A percentile compares a stretch with the other conserved stretches of the same genome.
Conservation (phyloP, 2,797 vertebrate genomes). For the Bovichtus diacanthus region DNA sequence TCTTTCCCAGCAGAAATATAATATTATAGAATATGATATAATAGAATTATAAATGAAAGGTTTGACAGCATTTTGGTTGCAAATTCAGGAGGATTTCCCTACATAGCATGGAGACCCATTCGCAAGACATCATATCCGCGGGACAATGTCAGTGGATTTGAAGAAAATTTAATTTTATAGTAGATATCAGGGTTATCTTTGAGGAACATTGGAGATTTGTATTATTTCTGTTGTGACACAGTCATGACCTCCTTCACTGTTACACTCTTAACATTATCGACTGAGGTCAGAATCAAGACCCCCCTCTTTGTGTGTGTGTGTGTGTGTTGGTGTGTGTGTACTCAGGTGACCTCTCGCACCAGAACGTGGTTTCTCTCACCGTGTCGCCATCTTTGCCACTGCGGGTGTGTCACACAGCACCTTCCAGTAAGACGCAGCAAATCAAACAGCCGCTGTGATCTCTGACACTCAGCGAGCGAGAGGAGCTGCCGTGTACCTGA, state of each 20-base stretch:
- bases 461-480: conserved; percentile 33
- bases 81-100: too few species aligned
- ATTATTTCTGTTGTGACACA: not conserved
- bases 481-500: conserved; percentile 30
- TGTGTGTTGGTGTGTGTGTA: conserved; percentile 24
- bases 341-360: conserved; percentile 54
- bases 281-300: conserved; percentile 31
- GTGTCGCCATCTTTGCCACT: conserved; percentile 59
- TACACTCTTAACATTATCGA: conserved; percentile 3
- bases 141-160: too few species aligned
- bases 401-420: conserved; percentile 35
- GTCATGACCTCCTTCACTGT: conserved; percentile 9
- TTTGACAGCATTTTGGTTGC: too few species aligned
- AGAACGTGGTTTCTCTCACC: conserved; percentile 63
- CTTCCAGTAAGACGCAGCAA: conserved; percentile 45
- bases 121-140: too few species aligned
- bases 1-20: too few species aligned
- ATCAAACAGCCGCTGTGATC: conserved; percentile 48
- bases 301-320: not conserved
- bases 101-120: too few species aligned
- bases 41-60: too few species aligned
- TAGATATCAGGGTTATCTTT: conserved; percentile 1
- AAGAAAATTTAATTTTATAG: too few species aligned
- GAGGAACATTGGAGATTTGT: not conserved
- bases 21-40: too few species aligned